Percentiles rank a stretch among this genome's conserved stretches.
These are phyloP conservation scores for Cromileptes altivelis DNA, from an alignment of 2,113 vertebrate genomes.

Conservation along the genomic window DNA sequence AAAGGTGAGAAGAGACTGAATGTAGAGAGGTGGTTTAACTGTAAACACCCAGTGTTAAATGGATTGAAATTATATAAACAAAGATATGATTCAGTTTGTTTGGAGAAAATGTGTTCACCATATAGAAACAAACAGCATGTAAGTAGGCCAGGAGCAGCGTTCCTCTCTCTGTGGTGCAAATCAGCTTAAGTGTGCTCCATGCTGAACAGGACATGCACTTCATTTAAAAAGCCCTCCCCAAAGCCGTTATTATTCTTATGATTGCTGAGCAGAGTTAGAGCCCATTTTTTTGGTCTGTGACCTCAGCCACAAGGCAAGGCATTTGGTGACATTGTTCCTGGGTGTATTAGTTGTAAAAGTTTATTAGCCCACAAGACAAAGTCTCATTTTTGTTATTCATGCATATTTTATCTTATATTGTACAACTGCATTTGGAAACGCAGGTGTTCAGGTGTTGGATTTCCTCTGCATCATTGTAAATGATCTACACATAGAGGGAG, in stretches of 20 bases:
- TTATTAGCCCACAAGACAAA: not conserved
- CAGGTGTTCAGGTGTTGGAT: conserved; percentile 11
- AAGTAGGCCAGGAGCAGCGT: not conserved
- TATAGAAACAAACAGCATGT: not conserved
- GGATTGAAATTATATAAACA: not conserved
- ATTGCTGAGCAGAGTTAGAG: conserved; percentile 6
- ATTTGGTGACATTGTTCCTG: not conserved
- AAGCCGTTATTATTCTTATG: conserved; percentile 8
- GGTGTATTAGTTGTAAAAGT: not conserved
- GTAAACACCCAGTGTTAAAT: not conserved
- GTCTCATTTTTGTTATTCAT: not conserved
- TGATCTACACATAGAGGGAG: not conserved
- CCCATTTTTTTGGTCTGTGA: not conserved
- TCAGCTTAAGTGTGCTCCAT: conserved; percentile 15
- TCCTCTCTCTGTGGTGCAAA: not conserved
- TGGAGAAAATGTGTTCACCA: not conserved
- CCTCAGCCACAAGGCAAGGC: not conserved
- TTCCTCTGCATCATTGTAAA: not conserved
- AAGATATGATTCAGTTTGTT: not conserved
- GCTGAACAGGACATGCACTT: not conserved
- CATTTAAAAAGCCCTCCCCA: not conserved
- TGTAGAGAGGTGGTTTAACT: not conserved
- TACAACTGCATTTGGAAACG: not conserved
- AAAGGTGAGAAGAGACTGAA: conserved; percentile 85
- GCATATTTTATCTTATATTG: conserved; percentile 17